Evolutionary conservation across 2,113 vertebrate species (phyloP), one percentile per base, ranked within the genome.

Genomic region (Machaerirhynchus nigripectus): DNA sequence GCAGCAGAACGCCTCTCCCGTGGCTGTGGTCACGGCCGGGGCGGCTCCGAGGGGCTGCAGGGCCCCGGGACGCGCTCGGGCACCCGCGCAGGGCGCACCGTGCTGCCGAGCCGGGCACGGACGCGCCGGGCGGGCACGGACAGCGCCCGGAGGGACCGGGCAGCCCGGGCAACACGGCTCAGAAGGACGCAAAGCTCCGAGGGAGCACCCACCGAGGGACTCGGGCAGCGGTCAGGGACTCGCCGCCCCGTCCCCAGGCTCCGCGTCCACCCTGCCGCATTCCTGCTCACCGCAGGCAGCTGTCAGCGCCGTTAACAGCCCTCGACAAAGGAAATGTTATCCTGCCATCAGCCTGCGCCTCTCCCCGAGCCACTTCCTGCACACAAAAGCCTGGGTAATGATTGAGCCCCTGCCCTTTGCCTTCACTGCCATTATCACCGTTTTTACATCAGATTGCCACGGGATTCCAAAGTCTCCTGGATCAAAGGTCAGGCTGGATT

Each of bases 401-500:
- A 59, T 6, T 75, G 56, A 94, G 77, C 80, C 40, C 6, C 13
- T 42, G 73, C 68, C 81, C 80, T 89, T 87, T 68, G 93, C 89
- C 87, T 94, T 64, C 56, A 6, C 67, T 53, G 84, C 33, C 44
- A 21, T 42, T 93, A 86, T 56, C 77, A 3, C 83, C 22, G 4
- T 31, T 91, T 85, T 65, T 30, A 53, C 46, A 73, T 31, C 79
- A 56, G 49, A 52, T 13, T 35, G 67, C 75, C 20, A 0, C 1
- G n/a, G 47, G n/a, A 94, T 88, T 87, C 75, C 95, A 93, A 96
- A 92, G 94, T 84, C 74, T 94, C 79, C 79, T 2, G 9, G 90
- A 44, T 4, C 76, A 78, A 90, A 93, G 96, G 76, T 84, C 63
- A n/a, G 8, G 13, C 5, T 35, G 75, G 28, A 33, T 84, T 75